Conservation (phyloP, 2,888 invertebrate genomes). For the Micoletzkya japonica region DNA sequence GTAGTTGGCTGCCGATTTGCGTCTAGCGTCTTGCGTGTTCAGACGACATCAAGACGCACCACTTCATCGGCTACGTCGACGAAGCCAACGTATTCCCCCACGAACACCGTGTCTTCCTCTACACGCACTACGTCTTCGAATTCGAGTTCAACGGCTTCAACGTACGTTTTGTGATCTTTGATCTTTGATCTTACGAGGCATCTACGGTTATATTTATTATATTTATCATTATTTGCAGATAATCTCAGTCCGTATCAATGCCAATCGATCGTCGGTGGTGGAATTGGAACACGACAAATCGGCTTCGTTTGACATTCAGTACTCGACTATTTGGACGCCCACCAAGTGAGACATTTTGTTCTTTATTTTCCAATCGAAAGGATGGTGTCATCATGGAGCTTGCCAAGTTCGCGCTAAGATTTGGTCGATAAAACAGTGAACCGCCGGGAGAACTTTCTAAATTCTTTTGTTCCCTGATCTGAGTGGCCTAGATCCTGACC, state of each 20-base stretch:
- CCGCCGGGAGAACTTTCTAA: constrained; percentile 36
- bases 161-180: constrained; percentile 51
- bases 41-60: constrained; percentile 69
- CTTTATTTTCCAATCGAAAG: too few relatives aligned
- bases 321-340: constrained; percentile 67
- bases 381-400: too few relatives aligned
- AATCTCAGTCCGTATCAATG: constrained; percentile 65
- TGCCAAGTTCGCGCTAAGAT: too few relatives aligned
- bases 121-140: constrained; percentile 68
- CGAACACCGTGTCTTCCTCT: constrained; percentile 67
- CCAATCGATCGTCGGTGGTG: constrained; percentile 62
- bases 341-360: constrained; percentile 67
- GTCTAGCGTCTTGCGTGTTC: constrained; percentile 19
- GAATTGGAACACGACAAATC: constrained; percentile 44
- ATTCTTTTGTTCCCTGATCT: neutral
- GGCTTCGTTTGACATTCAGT: constrained; percentile 66
- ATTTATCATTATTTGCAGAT: constrained; percentile 63
- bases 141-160: constrained; percentile 67
- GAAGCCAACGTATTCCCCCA: constrained; percentile 69
- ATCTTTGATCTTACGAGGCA: constrained; percentile 18
- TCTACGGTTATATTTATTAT: constrained; percentile 8
- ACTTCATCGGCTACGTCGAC: constrained; percentile 68
- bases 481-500: neutral
- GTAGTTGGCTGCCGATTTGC: too few relatives aligned
- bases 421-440: too few relatives aligned